Base-by-base conservation (phyloP, 1,140 invertebrate species). In the Drosophila serrata region DNA sequence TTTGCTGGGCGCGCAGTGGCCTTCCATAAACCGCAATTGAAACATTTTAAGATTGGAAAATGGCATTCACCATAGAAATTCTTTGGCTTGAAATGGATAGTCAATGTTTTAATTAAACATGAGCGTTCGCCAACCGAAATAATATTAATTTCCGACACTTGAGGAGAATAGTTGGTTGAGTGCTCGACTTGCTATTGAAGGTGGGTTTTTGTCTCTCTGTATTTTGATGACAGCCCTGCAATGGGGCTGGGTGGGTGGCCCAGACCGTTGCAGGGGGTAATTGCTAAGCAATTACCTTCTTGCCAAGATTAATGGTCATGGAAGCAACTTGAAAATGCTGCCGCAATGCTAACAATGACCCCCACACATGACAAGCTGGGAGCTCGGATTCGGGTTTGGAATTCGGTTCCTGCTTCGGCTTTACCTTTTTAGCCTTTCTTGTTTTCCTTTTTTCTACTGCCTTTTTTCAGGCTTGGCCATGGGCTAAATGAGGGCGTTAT, bases 231-330 rank as follows among this genome's bases (percentile, higher is more conserved):
- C 61, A 49, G 45, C 12, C 43, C 29, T 35, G 48, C 29, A 33
- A 12, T 24, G 57, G 11, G 40, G 15, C n/a, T 13, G 22, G 17
- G 19, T 27, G 19, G 33, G 24, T 24, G 57, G 49, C 31, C 3
- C 17, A 2, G 51, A n/a, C 45, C 58, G 39, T 63, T 88, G 72
- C 85, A 69, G 68, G 78, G 78, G 85, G 85, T 88, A 88, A 88
- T 88, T 88, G 85, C 81, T 90, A 79, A 90, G 85, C 85, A 88
- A 88, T 88, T 88, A 88, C 84, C 84, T 84, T 85, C 81, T 90
- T 88, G 82, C 79, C 58, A 87, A 88, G 84, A 88, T 86, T 86
- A 86, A 86, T 86, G 82, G 82, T 86, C 82, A 88, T 86, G 82
- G 59, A 65, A 75, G 70, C 60, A 75, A 75, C 72, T 74, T 74